A percentile compares a stretch with the other conserved stretches of the same genome.
phyloP scores from a whole-genome alignment of 2,113 vertebrate species.

The Engraulis encrasicolus region DNA sequence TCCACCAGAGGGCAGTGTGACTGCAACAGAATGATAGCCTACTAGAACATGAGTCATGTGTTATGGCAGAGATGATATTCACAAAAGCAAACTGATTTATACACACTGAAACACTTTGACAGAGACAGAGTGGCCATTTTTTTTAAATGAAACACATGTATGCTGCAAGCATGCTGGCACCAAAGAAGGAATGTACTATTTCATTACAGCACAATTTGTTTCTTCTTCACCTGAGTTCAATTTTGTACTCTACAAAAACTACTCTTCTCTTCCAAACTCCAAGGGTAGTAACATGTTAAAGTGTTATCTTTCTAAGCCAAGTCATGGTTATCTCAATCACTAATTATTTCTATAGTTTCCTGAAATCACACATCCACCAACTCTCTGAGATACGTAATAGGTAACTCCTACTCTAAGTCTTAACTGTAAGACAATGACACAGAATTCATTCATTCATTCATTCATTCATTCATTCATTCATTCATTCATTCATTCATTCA shows the following conservation, averaged over 20 bases:
- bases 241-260: background rate
- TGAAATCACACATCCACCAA: background rate
- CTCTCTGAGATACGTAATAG: background rate
- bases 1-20: slow-evolving; percentile 27
- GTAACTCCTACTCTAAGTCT: background rate
- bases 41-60: background rate
- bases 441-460: too few relatives aligned
- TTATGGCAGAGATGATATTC: background rate
- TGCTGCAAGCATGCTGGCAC: background rate
- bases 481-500: too few relatives aligned
- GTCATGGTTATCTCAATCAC: background rate
- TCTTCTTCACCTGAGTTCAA: background rate
- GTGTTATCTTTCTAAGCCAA: background rate
- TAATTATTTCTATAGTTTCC: background rate
- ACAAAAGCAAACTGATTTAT: slow-evolving; percentile 5
- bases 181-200: background rate
- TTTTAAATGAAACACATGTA: background rate
- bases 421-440: too few relatives aligned
- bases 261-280: background rate
- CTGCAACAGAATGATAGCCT: background rate
- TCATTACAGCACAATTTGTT: background rate
- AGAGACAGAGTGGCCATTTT: background rate
- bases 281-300: too few relatives aligned
- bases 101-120: background rate
- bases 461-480: too few relatives aligned